A percentile compares a stretch with the other conserved stretches of the same genome.
phyloP scores from a whole-genome alignment of 2,888 invertebrate species.

The Macrosoma leucophasiata region DNA sequence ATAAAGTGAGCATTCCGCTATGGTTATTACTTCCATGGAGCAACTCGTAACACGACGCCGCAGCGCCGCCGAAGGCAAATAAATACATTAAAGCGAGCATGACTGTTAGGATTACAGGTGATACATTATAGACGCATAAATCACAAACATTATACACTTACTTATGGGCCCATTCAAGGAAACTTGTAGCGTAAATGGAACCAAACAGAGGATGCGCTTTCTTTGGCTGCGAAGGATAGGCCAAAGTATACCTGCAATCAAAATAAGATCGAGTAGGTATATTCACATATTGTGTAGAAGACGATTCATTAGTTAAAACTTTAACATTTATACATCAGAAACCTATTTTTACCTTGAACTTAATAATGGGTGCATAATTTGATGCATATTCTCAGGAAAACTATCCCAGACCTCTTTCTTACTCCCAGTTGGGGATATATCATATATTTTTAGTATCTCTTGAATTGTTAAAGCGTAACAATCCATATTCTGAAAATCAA shows the following conservation, averaged over 20 bases:
- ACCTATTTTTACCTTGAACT: constrained; percentile 77
- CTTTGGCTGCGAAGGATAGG: constrained; percentile 60
- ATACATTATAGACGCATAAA: too few species aligned
- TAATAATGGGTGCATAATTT: constrained; percentile 84
- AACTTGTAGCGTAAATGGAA: constrained; percentile 79
- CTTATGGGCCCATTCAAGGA: constrained; percentile 85
- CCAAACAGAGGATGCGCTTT: constrained; percentile 79
- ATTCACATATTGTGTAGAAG: too few species aligned
- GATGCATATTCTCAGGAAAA: constrained; percentile 82
- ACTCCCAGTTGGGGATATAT: constrained; percentile 79
- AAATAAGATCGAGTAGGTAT: too few species aligned
- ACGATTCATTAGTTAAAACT: too few species aligned
- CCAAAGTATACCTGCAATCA: constrained; percentile 59
- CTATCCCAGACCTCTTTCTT: constrained; percentile 81
- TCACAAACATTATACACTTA: too few species aligned
- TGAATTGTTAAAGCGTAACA: constrained; percentile 87
- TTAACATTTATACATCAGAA: neutral
- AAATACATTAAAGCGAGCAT: too few species aligned
- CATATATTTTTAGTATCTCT: constrained; percentile 83
- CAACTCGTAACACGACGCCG: too few species aligned
- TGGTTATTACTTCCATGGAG: too few species aligned
- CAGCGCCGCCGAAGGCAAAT: too few species aligned
- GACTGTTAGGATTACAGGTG: too few species aligned
- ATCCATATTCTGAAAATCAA: constrained; percentile 78
- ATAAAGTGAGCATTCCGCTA: too few species aligned